Evolutionary conservation across 2,113 vertebrate genomes (phyloP), one percentile per base, ranked within the genome.

Genomic region (Grus americana): DNA sequence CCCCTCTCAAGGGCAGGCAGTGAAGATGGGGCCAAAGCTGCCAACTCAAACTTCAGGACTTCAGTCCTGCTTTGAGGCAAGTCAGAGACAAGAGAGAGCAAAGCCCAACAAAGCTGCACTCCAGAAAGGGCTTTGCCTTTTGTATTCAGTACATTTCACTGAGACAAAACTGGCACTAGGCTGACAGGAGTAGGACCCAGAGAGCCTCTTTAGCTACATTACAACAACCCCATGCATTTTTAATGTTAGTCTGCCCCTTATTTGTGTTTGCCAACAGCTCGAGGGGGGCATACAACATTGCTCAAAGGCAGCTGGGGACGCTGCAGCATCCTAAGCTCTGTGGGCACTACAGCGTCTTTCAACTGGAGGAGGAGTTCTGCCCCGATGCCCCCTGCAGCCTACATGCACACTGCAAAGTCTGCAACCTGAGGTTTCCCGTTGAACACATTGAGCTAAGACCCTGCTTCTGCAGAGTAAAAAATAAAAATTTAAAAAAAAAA

Each of bases 131-230:
- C 29, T 86, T 36, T 40, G 65, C 44, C 68, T 40, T 65, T 40
- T 2, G 0, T 6, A 19, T n/a, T 40, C 61, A 21, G 44, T 8
- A 10, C 24, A 3, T 38, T 61, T 49, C 68, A 15, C 29, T 0
- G 58, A 46, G 46, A 61, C 1, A 0, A 57, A 50, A 26, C 8
- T 24, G 3, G 52, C 49, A 5, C 42, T 6, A 15, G 58, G 85
- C 71, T 90, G 82, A 61, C 57, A 70, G 54, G 26, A 67, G 6
- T 5, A 61, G 1, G 9, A 47, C 75, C 61, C 38, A 34, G 34
- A 85, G 73, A 72, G 67, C 58, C 80, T 94, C 91, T 92, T 92
- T 50, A 97, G 78, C 83, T 95, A 76, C 12, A 67, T 87, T 81
- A 92, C 92, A 88, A 15, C 3, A 1, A 61, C 49, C 23, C 57